Conservation (phyloP, 1,140 invertebrate species). For the Monomorium pharaonis region DNA sequence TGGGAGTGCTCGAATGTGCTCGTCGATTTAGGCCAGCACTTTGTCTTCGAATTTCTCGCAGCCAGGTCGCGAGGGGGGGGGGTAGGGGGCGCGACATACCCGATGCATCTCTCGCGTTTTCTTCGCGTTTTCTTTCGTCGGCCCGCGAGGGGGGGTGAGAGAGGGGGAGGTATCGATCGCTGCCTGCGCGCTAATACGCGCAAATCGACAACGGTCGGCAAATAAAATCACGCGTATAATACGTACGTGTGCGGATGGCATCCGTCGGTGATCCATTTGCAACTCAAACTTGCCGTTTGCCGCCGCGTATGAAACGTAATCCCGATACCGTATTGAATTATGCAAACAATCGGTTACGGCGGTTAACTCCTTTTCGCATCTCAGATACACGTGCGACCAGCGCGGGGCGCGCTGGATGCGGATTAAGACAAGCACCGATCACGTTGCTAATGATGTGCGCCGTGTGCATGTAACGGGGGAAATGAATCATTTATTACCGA, state of each 20-base stretch:
- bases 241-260: too few relatives aligned
- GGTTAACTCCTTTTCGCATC: slow-evolving; percentile 21
- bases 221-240: slow-evolving; percentile 12
- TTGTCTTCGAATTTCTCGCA: slow-evolving; percentile 45
- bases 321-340: slow-evolving; percentile 14
- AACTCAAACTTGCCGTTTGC: not conserved
- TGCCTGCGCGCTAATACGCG: not conserved
- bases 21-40: slow-evolving; percentile 50
- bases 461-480: too few relatives aligned
- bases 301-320: slow-evolving; percentile 24
- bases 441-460: not conserved
- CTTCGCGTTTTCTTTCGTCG: not conserved
- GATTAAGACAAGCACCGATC: slow-evolving; percentile 16
- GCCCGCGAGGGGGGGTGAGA: not conserved
- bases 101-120: not conserved
- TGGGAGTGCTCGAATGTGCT: not conserved
- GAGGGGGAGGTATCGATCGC: slow-evolving; percentile 14
- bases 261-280: not conserved
- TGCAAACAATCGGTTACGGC: slow-evolving; percentile 2
- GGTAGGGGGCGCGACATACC: not conserved
- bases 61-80: too few relatives aligned
- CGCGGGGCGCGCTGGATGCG: not conserved
- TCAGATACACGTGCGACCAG: not conserved
- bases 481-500: not conserved
- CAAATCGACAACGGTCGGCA: not conserved